These are phyloP conservation scores for Holothuria leucospilota DNA, from an alignment of 53 echinoderm and acorn worm genomes.

Conservation along the genomic window DNA sequence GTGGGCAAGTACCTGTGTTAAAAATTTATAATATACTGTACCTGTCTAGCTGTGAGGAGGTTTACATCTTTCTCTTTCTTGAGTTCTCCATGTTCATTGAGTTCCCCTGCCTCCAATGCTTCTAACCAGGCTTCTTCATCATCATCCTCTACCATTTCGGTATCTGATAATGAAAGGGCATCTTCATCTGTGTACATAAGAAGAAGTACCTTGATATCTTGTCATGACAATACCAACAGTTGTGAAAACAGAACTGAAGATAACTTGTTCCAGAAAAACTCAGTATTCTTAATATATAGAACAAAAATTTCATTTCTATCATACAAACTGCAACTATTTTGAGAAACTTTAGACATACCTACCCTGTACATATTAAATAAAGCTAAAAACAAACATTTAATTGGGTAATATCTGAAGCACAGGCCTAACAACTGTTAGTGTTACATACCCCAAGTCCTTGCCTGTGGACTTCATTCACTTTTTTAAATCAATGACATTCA, in stretches of 20 bases:
- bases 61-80: conserved; percentile 87
- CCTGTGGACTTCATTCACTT: too few relatives aligned
- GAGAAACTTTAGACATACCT: too few relatives aligned
- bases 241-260: background rate
- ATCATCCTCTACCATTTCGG: conserved; percentile 65
- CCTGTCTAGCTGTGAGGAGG: conserved; percentile 92
- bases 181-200: conserved; percentile 34
- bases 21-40: conserved; percentile 31
- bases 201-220: conserved; percentile 51
- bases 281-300: too few relatives aligned
- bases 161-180: conserved; percentile 19
- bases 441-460: too few relatives aligned
- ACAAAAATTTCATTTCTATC: too few relatives aligned
- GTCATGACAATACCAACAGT: background rate
- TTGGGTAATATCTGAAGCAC: too few relatives aligned
- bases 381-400: too few relatives aligned
- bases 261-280: too few relatives aligned
- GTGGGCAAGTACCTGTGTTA: background rate
- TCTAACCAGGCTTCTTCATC: conserved; percentile 97
- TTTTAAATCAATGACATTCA: too few relatives aligned
- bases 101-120: conserved; percentile 92
- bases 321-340: too few relatives aligned
- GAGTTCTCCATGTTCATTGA: conserved; percentile 91
- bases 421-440: too few relatives aligned
- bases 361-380: too few relatives aligned